Percentiles rank a stretch among this genome's conserved stretches.
phyloP scores from a whole-genome alignment of 2,888 invertebrate genomes.

The Strigamia transsilvanica region DNA sequence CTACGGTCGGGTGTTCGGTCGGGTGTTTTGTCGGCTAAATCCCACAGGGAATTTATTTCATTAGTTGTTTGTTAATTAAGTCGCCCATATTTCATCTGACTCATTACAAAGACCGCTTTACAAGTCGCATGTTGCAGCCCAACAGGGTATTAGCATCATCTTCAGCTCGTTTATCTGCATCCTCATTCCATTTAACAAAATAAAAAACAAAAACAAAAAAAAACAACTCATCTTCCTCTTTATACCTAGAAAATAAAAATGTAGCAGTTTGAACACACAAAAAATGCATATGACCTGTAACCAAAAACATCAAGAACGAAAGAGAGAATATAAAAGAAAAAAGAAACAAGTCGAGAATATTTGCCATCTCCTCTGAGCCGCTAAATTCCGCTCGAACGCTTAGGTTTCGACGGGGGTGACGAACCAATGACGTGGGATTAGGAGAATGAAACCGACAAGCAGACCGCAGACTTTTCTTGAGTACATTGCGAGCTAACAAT shows the following conservation, averaged over 20 bases:
- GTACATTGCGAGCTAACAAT: slow-evolving; percentile 37
- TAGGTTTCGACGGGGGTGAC: slow-evolving; percentile 20
- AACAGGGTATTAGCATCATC: slow-evolving; percentile 42
- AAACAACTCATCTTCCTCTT: background rate
- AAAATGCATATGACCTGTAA: background rate
- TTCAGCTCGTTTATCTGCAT: slow-evolving; percentile 19
- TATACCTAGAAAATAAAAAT: background rate
- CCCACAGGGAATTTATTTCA: slow-evolving; percentile 53
- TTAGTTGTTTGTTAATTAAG: slow-evolving; percentile 55
- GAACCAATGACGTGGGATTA: slow-evolving; percentile 41
- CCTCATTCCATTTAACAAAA: background rate
- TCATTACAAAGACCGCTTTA: slow-evolving; percentile 48
- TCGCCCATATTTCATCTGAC: slow-evolving; percentile 54
- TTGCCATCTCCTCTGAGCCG: background rate
- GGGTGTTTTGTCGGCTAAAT: slow-evolving; percentile 45
- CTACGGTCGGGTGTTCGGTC: slow-evolving; percentile 26
- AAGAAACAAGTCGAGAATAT: background rate
- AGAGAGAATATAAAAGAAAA: background rate
- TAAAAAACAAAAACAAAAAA: no score
- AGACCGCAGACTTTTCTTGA: slow-evolving; percentile 29
- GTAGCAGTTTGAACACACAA: background rate
- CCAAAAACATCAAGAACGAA: background rate
- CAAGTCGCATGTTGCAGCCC: slow-evolving; percentile 28
- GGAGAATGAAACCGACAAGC: slow-evolving; percentile 33
- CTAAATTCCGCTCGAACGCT: slow-evolving; percentile 22